A percentile compares a stretch with the other conserved stretches of the same genome.
phyloP scores from a whole-genome alignment of 2,797 vertebrate genomes.

The Pelodytes ibericus region DNA sequence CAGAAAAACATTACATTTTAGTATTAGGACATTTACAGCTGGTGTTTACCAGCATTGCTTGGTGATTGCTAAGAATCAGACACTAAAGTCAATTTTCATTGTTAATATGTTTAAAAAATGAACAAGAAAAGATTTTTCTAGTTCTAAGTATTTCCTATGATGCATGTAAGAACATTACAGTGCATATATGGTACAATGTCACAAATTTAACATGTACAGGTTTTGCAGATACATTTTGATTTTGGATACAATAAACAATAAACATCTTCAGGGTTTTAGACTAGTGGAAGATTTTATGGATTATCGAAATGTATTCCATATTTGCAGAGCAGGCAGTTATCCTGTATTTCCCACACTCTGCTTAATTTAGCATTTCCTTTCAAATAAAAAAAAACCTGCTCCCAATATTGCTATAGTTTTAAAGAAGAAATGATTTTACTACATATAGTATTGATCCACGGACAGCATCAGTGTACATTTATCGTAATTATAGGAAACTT shows the following conservation, averaged over 20 bases:
- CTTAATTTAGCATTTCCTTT: constrained; percentile 3
- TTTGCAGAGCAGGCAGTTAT: too few species aligned
- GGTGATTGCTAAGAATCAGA: neutral
- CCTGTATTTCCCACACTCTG: neutral
- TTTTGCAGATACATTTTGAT: too few species aligned
- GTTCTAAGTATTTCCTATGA: too few species aligned
- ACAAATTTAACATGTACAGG: too few species aligned
- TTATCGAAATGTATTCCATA: too few species aligned
- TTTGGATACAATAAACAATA: too few species aligned
- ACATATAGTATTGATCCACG: constrained; percentile 38
- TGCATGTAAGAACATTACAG: too few species aligned
- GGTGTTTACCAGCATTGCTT: neutral
- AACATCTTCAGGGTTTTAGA: too few species aligned
- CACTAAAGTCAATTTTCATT: neutral
- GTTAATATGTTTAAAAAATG: too few species aligned
- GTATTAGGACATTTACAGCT: neutral
- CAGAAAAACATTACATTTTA: neutral
- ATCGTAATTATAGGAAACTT: constrained; percentile 47
- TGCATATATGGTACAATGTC: too few species aligned
- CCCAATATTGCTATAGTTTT: neutral
- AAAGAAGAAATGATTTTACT: constrained; percentile 26
- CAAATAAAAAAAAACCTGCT: constrained; percentile 3
- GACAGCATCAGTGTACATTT: constrained; percentile 34
- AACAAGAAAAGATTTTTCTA: too few species aligned
- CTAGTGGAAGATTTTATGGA: too few species aligned